These are phyloP conservation scores for Crotalus viridis DNA, from an alignment of 2,113 vertebrate genomes.

Conservation along the genomic window DNA sequence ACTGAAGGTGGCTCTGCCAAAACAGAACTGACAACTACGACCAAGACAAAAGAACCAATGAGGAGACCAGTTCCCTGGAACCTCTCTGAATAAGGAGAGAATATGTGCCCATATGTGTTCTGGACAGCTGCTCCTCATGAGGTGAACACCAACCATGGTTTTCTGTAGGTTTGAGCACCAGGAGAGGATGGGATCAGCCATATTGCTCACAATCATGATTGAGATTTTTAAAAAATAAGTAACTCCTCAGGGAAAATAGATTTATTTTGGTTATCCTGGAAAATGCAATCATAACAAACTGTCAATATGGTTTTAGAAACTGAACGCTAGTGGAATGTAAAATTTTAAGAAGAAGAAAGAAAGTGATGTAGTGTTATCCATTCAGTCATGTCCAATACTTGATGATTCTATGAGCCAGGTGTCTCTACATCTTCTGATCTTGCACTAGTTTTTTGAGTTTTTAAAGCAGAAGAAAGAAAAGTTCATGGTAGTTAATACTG, in stretches of 20 bases:
- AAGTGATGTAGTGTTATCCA: not conserved
- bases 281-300: not conserved
- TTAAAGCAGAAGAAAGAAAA: not conserved
- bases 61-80: not conserved
- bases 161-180: not conserved
- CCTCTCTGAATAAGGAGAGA: not conserved
- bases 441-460: not conserved
- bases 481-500: not conserved
- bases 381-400: not conserved
- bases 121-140: not conserved
- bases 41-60: not conserved
- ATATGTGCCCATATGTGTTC: not conserved
- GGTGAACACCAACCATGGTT: not conserved
- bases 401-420: not conserved
- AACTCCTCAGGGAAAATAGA: not conserved
- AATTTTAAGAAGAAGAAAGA: not conserved
- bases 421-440: not conserved
- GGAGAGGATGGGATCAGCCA: not conserved
- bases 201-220: not conserved
- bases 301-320: not conserved
- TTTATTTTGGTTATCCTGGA: not conserved
- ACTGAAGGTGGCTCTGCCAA: not conserved
- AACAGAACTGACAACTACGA: not conserved
- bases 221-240: not conserved
- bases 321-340: not conserved